Base-by-base conservation (phyloP, 2,888 invertebrate genomes). In the Cephus rjabovi region DNA sequence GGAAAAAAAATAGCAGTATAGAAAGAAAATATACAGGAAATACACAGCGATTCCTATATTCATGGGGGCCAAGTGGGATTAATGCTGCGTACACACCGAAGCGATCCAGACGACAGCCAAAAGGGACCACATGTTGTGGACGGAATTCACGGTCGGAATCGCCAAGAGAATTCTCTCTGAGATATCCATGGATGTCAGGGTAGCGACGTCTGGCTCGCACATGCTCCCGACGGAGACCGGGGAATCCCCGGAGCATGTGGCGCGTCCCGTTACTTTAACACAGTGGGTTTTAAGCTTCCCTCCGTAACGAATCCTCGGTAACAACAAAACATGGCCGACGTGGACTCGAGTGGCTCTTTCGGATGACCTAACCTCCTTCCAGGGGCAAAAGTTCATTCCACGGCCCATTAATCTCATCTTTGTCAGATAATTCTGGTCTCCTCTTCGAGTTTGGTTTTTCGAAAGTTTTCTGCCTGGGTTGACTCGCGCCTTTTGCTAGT, bases 401-500 rank as follows among this genome's bases (percentile, higher is more conserved):
- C 69, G 78, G 76, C 76, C 78, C 80, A 85, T 86, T 83, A 84
- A 86, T 86, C 86, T 84, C 77, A 35, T 79, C 82, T 82, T 81
- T 83, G 78, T 78, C 81, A 40, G 77, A 79, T 74, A 80, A 83
- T 82, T 79, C 79, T 75, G 56, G 81, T 82, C 76, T 84, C 78
- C 74, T 75, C 70, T 69, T 69, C 74, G 69, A 74, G 85, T 85
- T 84, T 74, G 68, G 69, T 76, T 77, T 76, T 77, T 31, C 4
- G 71, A 71, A 71, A 31, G 31, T 31, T 71, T 34, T 31, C 31
- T 34, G 30, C 33, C 4, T 31, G 56, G 56, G 56, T 56, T 56
- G 2, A 56, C 56, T 56, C 56, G 9, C 56, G 56, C 56, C 56
- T 56, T 40, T 40, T 40, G 15, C 40, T 40, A 40, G 40, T 15